Evolutionary conservation across 2,888 invertebrate genomes (phyloP).

Genomic region (Brachypalpus laphriformis): DNA sequence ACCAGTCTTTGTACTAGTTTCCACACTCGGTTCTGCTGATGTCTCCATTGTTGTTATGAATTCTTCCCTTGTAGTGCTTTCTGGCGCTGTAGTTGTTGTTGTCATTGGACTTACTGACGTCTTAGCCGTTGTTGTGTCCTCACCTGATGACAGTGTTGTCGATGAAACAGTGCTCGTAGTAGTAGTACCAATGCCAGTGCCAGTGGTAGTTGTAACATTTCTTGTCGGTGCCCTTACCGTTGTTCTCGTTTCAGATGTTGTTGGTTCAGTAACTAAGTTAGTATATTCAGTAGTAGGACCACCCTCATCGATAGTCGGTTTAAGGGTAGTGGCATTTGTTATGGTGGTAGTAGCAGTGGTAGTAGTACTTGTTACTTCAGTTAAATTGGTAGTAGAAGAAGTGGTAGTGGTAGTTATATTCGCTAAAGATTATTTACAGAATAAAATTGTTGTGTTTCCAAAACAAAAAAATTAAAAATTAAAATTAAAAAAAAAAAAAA

Average conservation of each 20-base stretch:
- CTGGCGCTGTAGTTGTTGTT: constrained; percentile 36
- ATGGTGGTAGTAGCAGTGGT: constrained; percentile 79
- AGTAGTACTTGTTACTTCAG: constrained; percentile 77
- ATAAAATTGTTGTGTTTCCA: constrained; percentile 58
- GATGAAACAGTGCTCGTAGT: constrained; percentile 49
- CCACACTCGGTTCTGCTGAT: constrained; percentile 64
- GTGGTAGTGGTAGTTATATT: constrained; percentile 80
- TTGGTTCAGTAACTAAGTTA: constrained; percentile 73
- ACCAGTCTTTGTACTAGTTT: constrained; percentile 78
- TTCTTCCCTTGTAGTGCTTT: constrained; percentile 5
- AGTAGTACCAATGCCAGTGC: constrained; percentile 7
- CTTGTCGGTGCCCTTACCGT: constrained; percentile 63
- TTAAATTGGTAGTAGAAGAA: constrained; percentile 78
- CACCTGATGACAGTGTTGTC: constrained; percentile 31
- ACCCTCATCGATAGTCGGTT: constrained; percentile 59
- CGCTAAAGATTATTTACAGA: constrained; percentile 82
- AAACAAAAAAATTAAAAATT: constrained; percentile 37
- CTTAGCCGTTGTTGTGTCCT: constrained; percentile 43
- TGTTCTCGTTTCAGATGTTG: constrained; percentile 69
- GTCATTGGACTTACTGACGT: constrained; percentile 30
- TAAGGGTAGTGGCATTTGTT: constrained; percentile 76
- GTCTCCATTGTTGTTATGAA: constrained; percentile 72
- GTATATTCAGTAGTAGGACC: constrained; percentile 75
- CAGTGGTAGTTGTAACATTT: constrained; percentile 52
- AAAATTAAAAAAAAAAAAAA: constrained; percentile 29